A percentile compares a stretch with the other conserved stretches of the same genome.
Evolutionary conservation across 2,797 vertebrate species (phyloP).

Genomic region (Pangasius mekongensis): DNA sequence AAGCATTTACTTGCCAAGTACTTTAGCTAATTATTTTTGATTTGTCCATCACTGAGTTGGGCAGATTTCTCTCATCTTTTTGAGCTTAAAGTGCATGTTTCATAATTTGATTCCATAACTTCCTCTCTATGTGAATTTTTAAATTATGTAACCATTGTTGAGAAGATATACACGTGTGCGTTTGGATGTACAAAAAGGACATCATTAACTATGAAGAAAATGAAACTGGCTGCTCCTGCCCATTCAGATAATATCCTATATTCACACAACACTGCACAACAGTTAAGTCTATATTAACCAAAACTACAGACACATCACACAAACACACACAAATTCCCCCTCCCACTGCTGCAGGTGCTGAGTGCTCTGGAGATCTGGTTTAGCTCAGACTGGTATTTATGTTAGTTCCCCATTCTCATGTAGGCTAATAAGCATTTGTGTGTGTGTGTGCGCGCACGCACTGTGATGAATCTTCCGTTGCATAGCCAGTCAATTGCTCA

Average conservation of each 20-base stretch:
- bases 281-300: background rate
- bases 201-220: background rate
- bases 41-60: background rate
- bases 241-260: background rate
- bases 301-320: background rate
- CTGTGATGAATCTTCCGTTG: background rate
- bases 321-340: background rate
- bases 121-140: background rate
- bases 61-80: background rate
- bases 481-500: conserved; percentile 28
- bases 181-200: background rate
- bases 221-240: background rate
- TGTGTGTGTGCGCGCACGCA: background rate
- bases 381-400: conserved; percentile 26
- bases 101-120: background rate
- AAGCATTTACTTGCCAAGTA: background rate
- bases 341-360: background rate
- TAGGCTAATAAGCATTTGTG: background rate
- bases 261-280: background rate
- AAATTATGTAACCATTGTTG: background rate
- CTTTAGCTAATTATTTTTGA: background rate
- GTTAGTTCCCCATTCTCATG: conserved; percentile 22
- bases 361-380: background rate
- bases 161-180: background rate
- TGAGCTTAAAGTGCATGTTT: background rate